Base-by-base conservation (phyloP, 2,888 invertebrate genomes). In the Pristionchus maxplancki region DNA sequence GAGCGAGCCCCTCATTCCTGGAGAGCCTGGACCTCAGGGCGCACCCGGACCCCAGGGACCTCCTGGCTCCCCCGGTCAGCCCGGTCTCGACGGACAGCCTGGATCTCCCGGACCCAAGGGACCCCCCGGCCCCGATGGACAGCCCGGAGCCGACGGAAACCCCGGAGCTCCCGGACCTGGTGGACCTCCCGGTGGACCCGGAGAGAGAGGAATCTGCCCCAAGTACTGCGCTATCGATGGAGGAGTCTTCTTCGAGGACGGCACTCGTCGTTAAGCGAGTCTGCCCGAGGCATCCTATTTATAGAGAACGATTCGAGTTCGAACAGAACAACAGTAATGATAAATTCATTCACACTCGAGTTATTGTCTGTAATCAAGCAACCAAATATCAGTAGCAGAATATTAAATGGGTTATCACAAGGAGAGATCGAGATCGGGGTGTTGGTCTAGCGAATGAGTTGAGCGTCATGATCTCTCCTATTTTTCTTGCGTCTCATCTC, bases 191-290 rank as follows among this genome's bases (percentile, higher is more conserved):
- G 88, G 83, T 17, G 82, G 88, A 8, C 64, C 83, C 50, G 83
- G 83, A 82, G 88, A 88, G 88, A 74, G 88, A 40, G 91, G 91
- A 58, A 91, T 91, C 89, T 91, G 91, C 90, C 91, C 91, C 81
- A 91, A 91, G 88, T 91, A 91, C 90, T 91, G 91, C 89, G 91
- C 91, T 89, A 90, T 92, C 91, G 91, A 91, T 83, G 91, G 91
- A 67, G 91, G 91, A 88, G 91, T 91, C 87, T 91, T 91, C 92
- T 91, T 91, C 91, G 91, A 91, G 89, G 91, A 91, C 89, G 91
- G 91, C 85, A 91, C 92, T 67, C 88, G 89, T 50, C 89, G 89
- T 88, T 89, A 89, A 89, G 81, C 37, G 24, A 53, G 17, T 2
- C n/a, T 28, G 11, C n/a, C 13, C 0, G 17, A 34, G 50, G 24